phyloP scores from a whole-genome alignment of 1,140 invertebrate species.

The Papilio dardanus region DNA sequence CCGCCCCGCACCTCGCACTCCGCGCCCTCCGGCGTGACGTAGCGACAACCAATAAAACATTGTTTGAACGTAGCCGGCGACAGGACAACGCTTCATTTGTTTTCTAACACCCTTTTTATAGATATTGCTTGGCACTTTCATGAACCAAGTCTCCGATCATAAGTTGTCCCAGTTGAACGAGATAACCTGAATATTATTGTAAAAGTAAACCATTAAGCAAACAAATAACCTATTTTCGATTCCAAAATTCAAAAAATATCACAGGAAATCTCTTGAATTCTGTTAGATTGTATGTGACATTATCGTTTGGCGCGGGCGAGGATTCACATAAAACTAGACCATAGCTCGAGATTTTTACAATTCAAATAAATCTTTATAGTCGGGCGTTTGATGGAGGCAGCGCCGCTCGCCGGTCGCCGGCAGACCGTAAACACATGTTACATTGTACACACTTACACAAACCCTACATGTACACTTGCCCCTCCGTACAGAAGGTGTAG shows the following conservation, averaged over 20 bases:
- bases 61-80: not conserved
- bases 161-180: no score
- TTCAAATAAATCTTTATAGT: slow-evolving; percentile 25
- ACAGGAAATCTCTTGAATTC: not conserved
- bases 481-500: no score
- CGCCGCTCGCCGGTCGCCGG: not conserved
- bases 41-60: slow-evolving; percentile 2
- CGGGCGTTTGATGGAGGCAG: slow-evolving; percentile 17
- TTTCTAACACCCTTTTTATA: not conserved
- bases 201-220: no score
- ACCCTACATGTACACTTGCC: not conserved
- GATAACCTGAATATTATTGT: no score
- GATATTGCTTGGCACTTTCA: not conserved
- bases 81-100: not conserved
- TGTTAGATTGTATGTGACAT: not conserved
- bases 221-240: no score
- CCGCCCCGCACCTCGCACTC: not conserved
- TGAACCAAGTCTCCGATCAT: not conserved
- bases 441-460: not conserved
- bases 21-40: not conserved
- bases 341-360: slow-evolving; percentile 22
- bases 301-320: slow-evolving; percentile 6
- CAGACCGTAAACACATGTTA: not conserved
- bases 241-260: not conserved
- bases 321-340: slow-evolving; percentile 1